phyloP scores from a whole-genome alignment of 2,888 invertebrate species.

The Desoria tigrina region DNA sequence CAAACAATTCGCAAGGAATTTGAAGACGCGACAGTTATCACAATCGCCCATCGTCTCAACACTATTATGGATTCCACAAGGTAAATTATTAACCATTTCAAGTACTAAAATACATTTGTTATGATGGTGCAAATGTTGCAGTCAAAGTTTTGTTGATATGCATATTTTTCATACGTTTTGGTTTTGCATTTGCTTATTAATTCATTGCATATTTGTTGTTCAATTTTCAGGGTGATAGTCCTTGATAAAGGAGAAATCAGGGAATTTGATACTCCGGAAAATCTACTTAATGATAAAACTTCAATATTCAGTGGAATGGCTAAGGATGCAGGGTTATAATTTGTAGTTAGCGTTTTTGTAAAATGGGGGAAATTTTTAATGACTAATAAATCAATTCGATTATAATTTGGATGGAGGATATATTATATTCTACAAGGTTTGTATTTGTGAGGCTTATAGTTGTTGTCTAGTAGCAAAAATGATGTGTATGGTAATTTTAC shows the following conservation, averaged over 20 bases:
- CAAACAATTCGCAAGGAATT: slow-evolving; percentile 86
- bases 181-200: not conserved
- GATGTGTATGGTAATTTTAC: too few relatives aligned
- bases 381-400: too few relatives aligned
- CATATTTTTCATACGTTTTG: not conserved
- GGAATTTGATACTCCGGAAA: slow-evolving; percentile 75
- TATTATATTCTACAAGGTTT: too few relatives aligned
- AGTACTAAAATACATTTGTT: not conserved
- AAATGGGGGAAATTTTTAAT: too few relatives aligned
- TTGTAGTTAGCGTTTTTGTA: too few relatives aligned
- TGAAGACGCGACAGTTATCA: slow-evolving; percentile 81
- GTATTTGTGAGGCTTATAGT: too few relatives aligned
- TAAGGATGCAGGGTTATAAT: slow-evolving; percentile 78
- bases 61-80: slow-evolving; percentile 86
- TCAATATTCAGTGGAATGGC: slow-evolving; percentile 81
- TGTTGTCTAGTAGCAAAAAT: too few relatives aligned
- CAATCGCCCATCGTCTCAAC: slow-evolving; percentile 89
- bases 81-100: slow-evolving; percentile 55
- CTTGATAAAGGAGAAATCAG: slow-evolving; percentile 75
- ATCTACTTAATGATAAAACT: slow-evolving; percentile 67
- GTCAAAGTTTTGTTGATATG: too few relatives aligned
- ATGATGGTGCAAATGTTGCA: too few relatives aligned
- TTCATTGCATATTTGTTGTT: not conserved
- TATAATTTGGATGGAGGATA: too few relatives aligned
- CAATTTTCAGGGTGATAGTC: slow-evolving; percentile 71